Evolutionary conservation across 2,113 vertebrate species (phyloP), one percentile per base, ranked within the genome.

Genomic region (Athene noctua): DNA sequence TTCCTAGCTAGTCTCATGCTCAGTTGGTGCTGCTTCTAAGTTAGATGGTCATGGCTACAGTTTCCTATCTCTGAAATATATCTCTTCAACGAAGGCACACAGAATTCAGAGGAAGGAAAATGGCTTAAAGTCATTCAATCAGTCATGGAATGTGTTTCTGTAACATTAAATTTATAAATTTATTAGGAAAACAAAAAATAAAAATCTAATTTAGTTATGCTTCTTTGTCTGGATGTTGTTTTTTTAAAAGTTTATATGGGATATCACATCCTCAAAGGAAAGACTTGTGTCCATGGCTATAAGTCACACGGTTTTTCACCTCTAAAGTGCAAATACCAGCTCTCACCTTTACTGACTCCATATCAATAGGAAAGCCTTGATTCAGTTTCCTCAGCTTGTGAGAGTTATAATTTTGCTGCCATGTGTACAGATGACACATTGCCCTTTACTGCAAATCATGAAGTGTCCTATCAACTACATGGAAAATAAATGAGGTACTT

Each of bases 261-360:
- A 22, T 36, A 61, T 32, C n/a, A 29, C 18, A 59, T 62, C 8
- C 40, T 68, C 2, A 6, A 66, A 84, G 8, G 32, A 59, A 89
- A 27, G 23, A 27, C 3, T 38, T 58, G 2, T 0, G 0, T 59
- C 42, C 67, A 42, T 30, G 25, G 17, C 38, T 75, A 0, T 44
- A 78, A 84, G 21, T 85, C 58, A 59, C 5, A 38, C 36, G 2
- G 3, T 32, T 91, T 94, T 82, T 72, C 73, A 82, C 3, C 14
- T 57, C 13, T 25, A 58, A 42, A 8, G 5, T 72, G 40, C 77
- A 47, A 52, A 54, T 47, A 30, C 7, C 62, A 52, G 3, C 27
- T 80, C 30, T 65, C 40, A 73, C 30, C 5, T 86, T 72, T 42
- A 77, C 40, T 80, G 58, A 80, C 21, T 68, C 42, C 57, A 20